These are phyloP conservation scores for Hirtodrosophila alboralis DNA, from an alignment of 2,888 invertebrate species.

Conservation along the genomic window DNA sequence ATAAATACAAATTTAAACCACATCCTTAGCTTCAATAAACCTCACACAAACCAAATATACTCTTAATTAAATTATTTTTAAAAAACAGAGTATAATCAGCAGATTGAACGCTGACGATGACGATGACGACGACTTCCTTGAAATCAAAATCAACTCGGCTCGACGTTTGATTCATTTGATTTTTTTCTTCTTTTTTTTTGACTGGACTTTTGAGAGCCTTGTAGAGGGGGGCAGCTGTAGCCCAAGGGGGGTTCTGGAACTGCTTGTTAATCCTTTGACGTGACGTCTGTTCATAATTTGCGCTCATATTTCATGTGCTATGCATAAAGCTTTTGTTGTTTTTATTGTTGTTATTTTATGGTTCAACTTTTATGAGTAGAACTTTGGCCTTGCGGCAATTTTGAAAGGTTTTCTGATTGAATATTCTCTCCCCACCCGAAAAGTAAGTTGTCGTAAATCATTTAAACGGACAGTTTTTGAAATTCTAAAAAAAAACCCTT, in stretches of 20 bases:
- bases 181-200: no score
- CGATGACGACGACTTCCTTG: conserved; percentile 65
- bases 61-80: no score
- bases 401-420: conserved; percentile 72
- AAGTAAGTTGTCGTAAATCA: conserved; percentile 74
- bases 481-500: conserved; percentile 6
- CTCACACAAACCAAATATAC: no score
- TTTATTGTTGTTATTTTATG: conserved; percentile 45
- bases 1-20: no score
- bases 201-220: conserved; percentile 23
- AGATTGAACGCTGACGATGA: conserved; percentile 47
- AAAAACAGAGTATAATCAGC: conserved; percentile 42
- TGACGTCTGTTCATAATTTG: conserved; percentile 78
- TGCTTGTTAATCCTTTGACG: conserved; percentile 79
- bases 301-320: conserved; percentile 76
- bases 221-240: neutral
- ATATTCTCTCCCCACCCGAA: no score
- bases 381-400: conserved; percentile 77
- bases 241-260: neutral
- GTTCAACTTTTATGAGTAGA: conserved; percentile 47
- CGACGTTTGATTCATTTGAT: conserved; percentile 64
- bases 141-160: conserved; percentile 65
- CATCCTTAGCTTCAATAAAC: no score
- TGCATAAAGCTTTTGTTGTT: conserved; percentile 39
- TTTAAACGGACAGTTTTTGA: conserved; percentile 31